These are phyloP conservation scores for Anser cygnoides DNA, from an alignment of 2,113 vertebrate genomes.

Conservation along the genomic window DNA sequence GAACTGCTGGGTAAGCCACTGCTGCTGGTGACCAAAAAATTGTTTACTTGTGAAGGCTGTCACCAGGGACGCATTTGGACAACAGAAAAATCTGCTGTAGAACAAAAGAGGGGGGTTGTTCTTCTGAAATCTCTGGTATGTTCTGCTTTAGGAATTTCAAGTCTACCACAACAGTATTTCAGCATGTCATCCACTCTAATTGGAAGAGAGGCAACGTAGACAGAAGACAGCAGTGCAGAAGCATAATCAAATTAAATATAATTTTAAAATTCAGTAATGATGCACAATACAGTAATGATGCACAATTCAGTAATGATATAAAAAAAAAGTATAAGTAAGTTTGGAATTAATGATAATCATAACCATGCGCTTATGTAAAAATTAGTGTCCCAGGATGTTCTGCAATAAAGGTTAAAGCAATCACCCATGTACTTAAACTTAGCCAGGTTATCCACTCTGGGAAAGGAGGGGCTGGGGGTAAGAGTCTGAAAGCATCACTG, in stretches of 20 bases:
- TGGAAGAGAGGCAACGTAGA: conserved; percentile 5
- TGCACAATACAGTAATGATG: not conserved
- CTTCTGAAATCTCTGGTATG: not conserved
- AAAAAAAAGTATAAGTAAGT: not conserved
- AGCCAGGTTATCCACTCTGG: not conserved
- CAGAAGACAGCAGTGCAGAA: not conserved
- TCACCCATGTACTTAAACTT: not conserved
- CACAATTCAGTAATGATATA: too few relatives aligned
- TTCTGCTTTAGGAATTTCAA: not conserved
- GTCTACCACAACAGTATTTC: not conserved
- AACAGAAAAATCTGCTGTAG: not conserved
- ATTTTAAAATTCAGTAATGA: not conserved
- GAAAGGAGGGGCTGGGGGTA: not conserved
- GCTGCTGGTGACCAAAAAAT: not conserved
- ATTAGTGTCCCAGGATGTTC: not conserved
- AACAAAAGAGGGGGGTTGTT: conserved; percentile 13
- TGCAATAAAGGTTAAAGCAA: not conserved
- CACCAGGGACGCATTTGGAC: not conserved
- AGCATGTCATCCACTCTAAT: not conserved
- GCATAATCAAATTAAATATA: not conserved
- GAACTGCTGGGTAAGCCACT: not conserved
- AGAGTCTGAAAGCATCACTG: not conserved
- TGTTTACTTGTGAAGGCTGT: not conserved
- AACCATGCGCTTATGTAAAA: not conserved
- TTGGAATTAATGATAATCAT: not conserved